Evolutionary conservation across 1,140 invertebrate species (phyloP).

Genomic region (Centruroides sculpturatus): DNA sequence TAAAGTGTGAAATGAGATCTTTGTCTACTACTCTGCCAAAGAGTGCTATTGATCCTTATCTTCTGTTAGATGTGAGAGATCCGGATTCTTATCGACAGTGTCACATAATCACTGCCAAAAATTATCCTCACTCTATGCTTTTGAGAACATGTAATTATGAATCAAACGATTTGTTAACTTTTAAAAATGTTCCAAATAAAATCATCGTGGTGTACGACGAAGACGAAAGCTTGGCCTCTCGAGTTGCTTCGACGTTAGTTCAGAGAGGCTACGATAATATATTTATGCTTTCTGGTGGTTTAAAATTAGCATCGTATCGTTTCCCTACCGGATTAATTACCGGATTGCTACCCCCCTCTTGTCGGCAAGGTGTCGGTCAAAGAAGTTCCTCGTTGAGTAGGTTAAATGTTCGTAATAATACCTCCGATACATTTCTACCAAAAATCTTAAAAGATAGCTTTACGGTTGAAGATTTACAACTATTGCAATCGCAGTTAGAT

Average conservation of each 20-base stretch:
- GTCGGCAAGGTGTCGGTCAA: too few relatives aligned
- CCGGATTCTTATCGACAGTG: slow-evolving; percentile 28
- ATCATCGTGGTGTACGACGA: slow-evolving; percentile 40
- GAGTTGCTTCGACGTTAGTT: slow-evolving; percentile 32
- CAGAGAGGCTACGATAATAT: slow-evolving; percentile 40
- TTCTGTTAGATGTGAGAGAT: slow-evolving; percentile 37
- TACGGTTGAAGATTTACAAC: too few relatives aligned
- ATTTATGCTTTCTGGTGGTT: slow-evolving; percentile 38
- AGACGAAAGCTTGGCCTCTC: slow-evolving; percentile 30
- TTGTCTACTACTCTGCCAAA: background rate
- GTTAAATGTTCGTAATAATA: too few relatives aligned
- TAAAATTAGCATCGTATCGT: too few relatives aligned
- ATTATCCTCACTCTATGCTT: background rate
- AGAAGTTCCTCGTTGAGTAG: too few relatives aligned
- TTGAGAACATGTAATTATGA: background rate
- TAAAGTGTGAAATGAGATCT: slow-evolving; percentile 16
- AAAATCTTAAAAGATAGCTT: too few relatives aligned
- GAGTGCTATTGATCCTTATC: slow-evolving; percentile 26
- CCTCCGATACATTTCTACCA: too few relatives aligned
- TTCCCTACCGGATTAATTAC: too few relatives aligned
- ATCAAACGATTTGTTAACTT: background rate
- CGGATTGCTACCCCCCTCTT: too few relatives aligned
- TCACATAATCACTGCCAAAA: slow-evolving; percentile 29
- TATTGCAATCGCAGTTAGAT: too few relatives aligned
- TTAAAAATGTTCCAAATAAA: slow-evolving; percentile 32